These are phyloP conservation scores for Argentina silus DNA, from an alignment of 2,797 vertebrate species.

Conservation along the genomic window DNA sequence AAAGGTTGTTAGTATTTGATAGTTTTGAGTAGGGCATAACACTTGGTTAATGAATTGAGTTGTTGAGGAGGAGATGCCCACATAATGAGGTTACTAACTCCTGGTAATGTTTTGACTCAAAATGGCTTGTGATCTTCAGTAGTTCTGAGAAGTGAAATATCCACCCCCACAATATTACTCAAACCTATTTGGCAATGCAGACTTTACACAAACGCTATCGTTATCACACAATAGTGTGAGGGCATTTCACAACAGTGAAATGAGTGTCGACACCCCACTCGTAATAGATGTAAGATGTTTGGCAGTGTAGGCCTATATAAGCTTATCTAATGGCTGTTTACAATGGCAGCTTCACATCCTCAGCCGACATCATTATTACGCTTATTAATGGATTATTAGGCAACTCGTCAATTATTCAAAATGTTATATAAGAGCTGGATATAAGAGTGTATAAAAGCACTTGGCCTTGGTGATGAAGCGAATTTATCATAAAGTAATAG, in stretches of 20 bases:
- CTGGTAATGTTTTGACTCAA: not conserved
- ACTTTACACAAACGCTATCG: conserved; percentile 1
- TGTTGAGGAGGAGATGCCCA: not conserved
- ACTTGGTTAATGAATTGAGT: not conserved
- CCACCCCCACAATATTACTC: not conserved
- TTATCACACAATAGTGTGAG: conserved; percentile 1
- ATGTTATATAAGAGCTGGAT: too few relatives aligned
- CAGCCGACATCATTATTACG: too few relatives aligned
- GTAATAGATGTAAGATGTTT: not conserved
- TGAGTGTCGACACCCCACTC: not conserved
- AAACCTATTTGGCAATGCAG: not conserved
- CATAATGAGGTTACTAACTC: not conserved
- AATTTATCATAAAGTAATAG: too few relatives aligned
- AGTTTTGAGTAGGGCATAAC: not conserved
- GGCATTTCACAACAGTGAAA: conserved; percentile 5
- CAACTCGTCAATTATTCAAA: too few relatives aligned
- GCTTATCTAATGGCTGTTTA: not conserved
- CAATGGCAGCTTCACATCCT: not conserved
- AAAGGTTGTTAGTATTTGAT: not conserved
- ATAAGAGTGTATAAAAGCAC: too few relatives aligned
- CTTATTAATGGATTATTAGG: too few relatives aligned
- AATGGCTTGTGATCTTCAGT: conserved; percentile 24
- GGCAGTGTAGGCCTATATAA: not conserved
- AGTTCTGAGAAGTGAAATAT: conserved; percentile 33
- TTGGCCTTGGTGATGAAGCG: too few relatives aligned